phyloP scores from a whole-genome alignment of 2,888 invertebrate species.

The Noctua pronuba region DNA sequence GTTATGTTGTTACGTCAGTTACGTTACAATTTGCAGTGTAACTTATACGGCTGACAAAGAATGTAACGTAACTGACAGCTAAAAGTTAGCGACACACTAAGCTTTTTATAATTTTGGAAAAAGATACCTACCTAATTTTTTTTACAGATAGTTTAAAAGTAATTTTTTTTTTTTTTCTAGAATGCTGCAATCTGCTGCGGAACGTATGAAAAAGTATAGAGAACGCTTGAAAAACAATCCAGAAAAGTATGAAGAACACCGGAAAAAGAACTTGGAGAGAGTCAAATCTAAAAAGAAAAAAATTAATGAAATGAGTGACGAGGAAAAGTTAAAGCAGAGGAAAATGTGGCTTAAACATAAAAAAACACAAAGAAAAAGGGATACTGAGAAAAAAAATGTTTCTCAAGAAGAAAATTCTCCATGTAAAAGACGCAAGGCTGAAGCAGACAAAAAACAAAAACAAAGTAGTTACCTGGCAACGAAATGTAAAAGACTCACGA shows the following conservation, averaged over 20 bases:
- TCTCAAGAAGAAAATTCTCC: constrained; percentile 8
- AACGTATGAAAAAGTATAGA: constrained; percentile 38
- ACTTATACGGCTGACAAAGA: constrained; percentile 22
- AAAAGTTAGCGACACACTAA: constrained; percentile 11
- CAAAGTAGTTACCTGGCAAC: constrained; percentile 16
- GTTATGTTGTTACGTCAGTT: constrained; percentile 1
- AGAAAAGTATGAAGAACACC: constrained; percentile 12
- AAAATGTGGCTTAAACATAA: constrained; percentile 29
- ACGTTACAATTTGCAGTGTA: constrained; percentile 5
- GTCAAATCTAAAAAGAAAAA: constrained; percentile 7
- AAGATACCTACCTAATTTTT: constrained; percentile 8
- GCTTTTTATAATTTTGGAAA: not conserved
- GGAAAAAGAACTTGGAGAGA: constrained; percentile 22
- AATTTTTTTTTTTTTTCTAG: constrained; percentile 1
- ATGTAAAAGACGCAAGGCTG: constrained; percentile 1
- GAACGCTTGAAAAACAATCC: constrained; percentile 47
- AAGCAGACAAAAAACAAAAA: constrained; percentile 6
- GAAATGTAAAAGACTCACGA: constrained; percentile 36
- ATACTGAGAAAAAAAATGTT: no score
- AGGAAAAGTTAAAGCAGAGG: constrained; percentile 37
- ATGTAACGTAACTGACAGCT: constrained; percentile 8
- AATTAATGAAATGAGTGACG: constrained; percentile 29
- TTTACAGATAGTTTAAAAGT: not conserved
- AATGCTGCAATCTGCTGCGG: constrained; percentile 36
- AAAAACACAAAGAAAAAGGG: constrained; percentile 2